Evolutionary conservation across 2,797 vertebrate species (phyloP), one percentile per base, ranked within the genome.

Genomic region (Ctenopoma multispine): DNA sequence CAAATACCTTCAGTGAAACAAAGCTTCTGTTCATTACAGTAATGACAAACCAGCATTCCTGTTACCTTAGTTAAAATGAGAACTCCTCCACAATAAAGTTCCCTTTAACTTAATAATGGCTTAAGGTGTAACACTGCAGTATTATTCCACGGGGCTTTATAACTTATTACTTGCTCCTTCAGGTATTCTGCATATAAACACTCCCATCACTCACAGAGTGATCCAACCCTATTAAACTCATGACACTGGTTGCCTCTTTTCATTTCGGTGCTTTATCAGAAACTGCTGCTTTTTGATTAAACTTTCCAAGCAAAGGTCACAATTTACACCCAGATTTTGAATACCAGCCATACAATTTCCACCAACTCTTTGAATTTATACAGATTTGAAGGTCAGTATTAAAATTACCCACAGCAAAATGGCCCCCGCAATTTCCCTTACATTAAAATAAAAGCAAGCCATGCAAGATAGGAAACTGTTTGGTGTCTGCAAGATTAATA

Each of bases 401-500:
- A 80, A 91, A 91, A 92, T 88, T 77, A 86, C 81, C 71, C 81
- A 80, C 77, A 82, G 85, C 80, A 91, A 90, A 90, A 89, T 83
- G 82, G 86, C 91, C 86, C 81, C 84, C 73, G 41, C 81, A 87
- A 84, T 88, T 90, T 83, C 69, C 75, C 82, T 63, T 86, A 83
- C 84, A 91, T 88, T 90, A 86, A 89, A 90, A 89, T 88, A 89
- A 89, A 91, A 89, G 85, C 84, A 91, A 91, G 84, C 86, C 70
- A 67, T 65, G 84, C 87, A 90, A 83, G 85, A 92, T 87, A 83
- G 88, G 90, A 90, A 91, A 90, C 71, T 90, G 90, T 92, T 92
- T 92, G 88, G 86, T 83, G 70, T 91, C 86, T 86, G 85, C 84
- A 91, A 89, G 89, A 93, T 91, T 91, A 90, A 90, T 91, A 91